These are phyloP conservation scores for Montipora capricornis DNA, from an alignment of 64 coral and sea anemone genomes.

Conservation along the genomic window DNA sequence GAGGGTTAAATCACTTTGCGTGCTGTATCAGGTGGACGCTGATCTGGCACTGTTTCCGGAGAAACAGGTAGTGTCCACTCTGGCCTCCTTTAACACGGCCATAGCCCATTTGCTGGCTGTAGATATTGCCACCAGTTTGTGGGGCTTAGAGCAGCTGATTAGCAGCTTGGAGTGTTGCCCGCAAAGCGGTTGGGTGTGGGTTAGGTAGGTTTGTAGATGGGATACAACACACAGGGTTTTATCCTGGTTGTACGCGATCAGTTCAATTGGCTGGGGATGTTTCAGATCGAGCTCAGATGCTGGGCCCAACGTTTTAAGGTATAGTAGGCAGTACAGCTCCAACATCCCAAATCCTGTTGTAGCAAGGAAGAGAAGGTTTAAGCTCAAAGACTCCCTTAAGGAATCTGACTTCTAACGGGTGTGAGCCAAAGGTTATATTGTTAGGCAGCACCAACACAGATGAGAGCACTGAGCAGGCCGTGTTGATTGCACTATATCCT, in stretches of 20 bases:
- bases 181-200: background rate
- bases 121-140: no score
- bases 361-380: conserved; percentile 18
- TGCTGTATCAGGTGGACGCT: conserved; percentile 35
- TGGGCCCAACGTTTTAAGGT: background rate
- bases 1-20: no score
- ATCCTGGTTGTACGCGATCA: conserved; percentile 8
- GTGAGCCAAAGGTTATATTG: background rate
- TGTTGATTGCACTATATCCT: conserved; percentile 24
- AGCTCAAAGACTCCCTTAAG: conserved; percentile 28
- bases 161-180: background rate
- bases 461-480: conserved; percentile 17
- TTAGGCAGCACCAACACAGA: background rate
- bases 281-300: conserved; percentile 10
- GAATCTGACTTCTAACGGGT: conserved; percentile 11
- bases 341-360: conserved; percentile 23
- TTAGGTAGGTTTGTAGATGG: conserved; percentile 5
- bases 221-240: conserved; percentile 19
- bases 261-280: conserved; percentile 28
- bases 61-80: conserved; percentile 13
- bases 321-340: background rate
- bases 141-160: no score
- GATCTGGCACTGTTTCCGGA: conserved; percentile 46
- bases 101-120: no score
- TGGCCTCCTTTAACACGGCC: conserved; percentile 10